phyloP scores from a whole-genome alignment of 1,140 invertebrate genomes.

The Saccostrea glomerata region DNA sequence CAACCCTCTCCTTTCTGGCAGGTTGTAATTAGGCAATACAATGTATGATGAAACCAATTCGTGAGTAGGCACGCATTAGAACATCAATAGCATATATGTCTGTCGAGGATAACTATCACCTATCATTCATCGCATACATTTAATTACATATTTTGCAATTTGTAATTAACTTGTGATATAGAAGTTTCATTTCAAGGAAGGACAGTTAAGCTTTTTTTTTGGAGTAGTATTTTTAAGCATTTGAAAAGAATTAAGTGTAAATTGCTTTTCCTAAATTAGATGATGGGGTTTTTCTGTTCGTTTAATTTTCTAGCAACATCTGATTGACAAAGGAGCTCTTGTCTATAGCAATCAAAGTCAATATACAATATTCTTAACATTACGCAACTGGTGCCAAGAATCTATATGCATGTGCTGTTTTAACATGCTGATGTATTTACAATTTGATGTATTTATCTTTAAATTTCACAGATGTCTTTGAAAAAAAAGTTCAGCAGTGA shows the following conservation, averaged over 20 bases:
- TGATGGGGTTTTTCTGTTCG: background rate
- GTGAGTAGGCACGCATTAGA: background rate
- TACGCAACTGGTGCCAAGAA: background rate
- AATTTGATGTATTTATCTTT: background rate
- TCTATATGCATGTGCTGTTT: background rate
- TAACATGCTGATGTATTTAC: background rate
- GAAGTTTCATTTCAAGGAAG: background rate
- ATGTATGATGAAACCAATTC: constrained; percentile 1
- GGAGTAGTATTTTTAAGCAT: background rate
- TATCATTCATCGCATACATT: background rate
- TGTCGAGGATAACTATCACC: background rate
- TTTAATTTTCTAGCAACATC: background rate
- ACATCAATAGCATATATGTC: background rate
- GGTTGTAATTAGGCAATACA: constrained; percentile 25
- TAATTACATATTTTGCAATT: background rate
- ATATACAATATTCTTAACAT: background rate
- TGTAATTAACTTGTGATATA: background rate
- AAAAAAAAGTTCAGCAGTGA: background rate
- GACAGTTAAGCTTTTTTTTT: background rate
- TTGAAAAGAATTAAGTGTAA: background rate
- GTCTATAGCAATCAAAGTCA: background rate
- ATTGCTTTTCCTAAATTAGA: background rate
- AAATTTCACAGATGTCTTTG: background rate
- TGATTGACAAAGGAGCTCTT: background rate
- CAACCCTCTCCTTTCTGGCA: background rate